These are phyloP conservation scores for Tiliacea aurago DNA, from an alignment of 2,888 invertebrate genomes.

Conservation along the genomic window DNA sequence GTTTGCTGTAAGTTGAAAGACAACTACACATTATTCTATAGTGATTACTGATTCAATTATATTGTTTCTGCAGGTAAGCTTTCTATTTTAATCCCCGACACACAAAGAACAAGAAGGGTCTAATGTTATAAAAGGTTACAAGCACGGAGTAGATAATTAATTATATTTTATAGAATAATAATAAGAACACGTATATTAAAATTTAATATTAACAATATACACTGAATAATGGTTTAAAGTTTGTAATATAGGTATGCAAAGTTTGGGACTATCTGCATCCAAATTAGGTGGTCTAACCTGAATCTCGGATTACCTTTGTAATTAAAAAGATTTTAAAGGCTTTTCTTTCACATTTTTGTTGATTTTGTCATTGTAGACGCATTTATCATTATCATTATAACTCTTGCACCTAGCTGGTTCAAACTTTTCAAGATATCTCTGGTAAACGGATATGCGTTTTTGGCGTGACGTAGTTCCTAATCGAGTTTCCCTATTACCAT, in stretches of 20 bases:
- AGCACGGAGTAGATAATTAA: neutral
- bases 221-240: too few species aligned
- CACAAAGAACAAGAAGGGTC: neutral
- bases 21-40: neutral
- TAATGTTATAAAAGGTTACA: neutral
- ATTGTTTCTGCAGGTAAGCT: neutral
- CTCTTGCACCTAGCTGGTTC: neutral
- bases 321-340: neutral
- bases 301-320: too few species aligned
- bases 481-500: neutral
- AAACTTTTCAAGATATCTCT: neutral
- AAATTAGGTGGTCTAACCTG: too few species aligned
- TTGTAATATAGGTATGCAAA: too few species aligned
- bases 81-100: neutral
- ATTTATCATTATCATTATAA: too few species aligned
- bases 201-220: too few species aligned
- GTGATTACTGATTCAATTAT: neutral
- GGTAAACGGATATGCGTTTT: neutral
- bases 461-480: neutral
- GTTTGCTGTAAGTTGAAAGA: conserved; percentile 46
- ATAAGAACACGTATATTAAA: too few species aligned
- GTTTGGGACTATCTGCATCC: too few species aligned
- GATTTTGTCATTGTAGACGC: neutral
- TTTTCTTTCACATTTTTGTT: neutral
- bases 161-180: too few species aligned